Evolutionary conservation across 2,113 vertebrate species (phyloP), one percentile per base, ranked within the genome.

Genomic region (Nestor notabilis): DNA sequence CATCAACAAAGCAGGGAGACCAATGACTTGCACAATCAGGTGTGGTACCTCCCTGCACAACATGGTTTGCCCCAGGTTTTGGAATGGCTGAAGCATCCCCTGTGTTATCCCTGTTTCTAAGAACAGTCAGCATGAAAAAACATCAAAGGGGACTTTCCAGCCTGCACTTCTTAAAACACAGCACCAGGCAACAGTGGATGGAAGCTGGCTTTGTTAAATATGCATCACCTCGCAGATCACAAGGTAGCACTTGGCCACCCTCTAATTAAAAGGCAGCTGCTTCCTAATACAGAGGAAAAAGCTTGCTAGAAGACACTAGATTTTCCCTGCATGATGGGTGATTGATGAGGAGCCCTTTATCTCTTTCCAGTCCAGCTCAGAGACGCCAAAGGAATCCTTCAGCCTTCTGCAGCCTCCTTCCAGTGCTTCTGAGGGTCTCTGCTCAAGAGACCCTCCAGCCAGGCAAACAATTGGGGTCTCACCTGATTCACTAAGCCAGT

Each of bases 211-310:
- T 17, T 47, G 63, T 95, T 91, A 95, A 97, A 95, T 87, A 97
- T 96, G 94, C 77, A 95, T 56, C 81, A 21, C 83, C 89, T 69
- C 11, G 0, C 28, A 6, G 90, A 87, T 95, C 94, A 92, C 86
- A 95, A 53, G 7, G 69, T 52, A 92, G 83, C 95, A 71, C 74
- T 97, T 95, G 79, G 61, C 89, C 52, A 47, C 70, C 83, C 89
- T 61, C 95, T 95, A 91, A 96, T 95, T 96, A 97, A 96, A 94
- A 96, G 95, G 92, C 83, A 95, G 83, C 56, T 87, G 86, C 95
- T 87, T 89, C 79, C 90, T 86, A 61, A 81, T 71, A 43, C 46
- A 23, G 72, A 21, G 63, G 29, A 69, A 95, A 46, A 79, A 88
- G 47, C 58, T 75, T 93, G 52, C 52, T 76, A 13, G 75, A 85